Conservation (phyloP, 2,113 vertebrate genomes). For the Chlorodrepanis virens region DNA sequence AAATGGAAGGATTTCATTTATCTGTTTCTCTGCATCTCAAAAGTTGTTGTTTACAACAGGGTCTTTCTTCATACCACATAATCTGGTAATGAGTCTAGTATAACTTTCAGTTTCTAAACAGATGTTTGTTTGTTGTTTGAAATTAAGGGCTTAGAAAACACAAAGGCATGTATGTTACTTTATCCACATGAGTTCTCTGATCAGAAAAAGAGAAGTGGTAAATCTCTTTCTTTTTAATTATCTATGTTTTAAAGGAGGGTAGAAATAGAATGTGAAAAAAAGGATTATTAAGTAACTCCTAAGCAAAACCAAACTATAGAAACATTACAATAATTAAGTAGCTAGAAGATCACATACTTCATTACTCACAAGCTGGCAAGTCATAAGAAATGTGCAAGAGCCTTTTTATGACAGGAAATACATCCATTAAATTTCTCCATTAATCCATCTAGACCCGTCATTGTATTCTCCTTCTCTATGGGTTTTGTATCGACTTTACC, state of each 20-base stretch:
- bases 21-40: neutral
- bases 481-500: neutral
- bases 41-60: neutral
- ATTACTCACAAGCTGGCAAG: neutral
- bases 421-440: neutral
- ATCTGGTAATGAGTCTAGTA: neutral
- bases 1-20: neutral
- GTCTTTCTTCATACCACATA: neutral
- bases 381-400: neutral
- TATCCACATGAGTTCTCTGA: neutral
- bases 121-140: neutral
- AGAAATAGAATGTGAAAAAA: neutral
- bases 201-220: neutral
- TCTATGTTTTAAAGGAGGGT: neutral
- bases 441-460: neutral
- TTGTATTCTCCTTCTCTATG: neutral
- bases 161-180: neutral
- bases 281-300: neutral
- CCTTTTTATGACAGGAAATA: conserved; percentile 10
- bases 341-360: neutral
- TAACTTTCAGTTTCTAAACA: neutral
- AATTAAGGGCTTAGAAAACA: neutral
- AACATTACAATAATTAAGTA: neutral
- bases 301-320: neutral
- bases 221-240: neutral